A percentile compares a stretch with the other conserved stretches of the same genome.
phyloP scores from a whole-genome alignment of 2,113 vertebrate genomes.

The Perognathus longimembris region DNA sequence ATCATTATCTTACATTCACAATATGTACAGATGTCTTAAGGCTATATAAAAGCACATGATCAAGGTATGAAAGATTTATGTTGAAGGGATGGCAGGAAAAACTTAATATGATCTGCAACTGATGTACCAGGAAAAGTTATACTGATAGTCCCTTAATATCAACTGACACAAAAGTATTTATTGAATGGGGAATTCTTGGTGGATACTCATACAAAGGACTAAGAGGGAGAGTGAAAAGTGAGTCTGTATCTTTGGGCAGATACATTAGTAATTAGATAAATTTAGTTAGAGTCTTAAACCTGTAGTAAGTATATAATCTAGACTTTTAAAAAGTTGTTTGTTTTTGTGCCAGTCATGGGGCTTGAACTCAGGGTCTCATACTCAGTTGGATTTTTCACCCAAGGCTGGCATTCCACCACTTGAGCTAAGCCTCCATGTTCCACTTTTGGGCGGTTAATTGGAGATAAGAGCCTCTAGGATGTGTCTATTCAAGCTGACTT shows the following conservation, averaged over 20 bases:
- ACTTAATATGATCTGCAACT: not conserved
- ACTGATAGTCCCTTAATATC: not conserved
- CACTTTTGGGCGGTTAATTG: too few species aligned
- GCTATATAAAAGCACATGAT: not conserved
- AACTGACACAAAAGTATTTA: not conserved
- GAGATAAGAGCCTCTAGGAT: too few species aligned
- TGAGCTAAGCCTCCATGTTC: too few species aligned
- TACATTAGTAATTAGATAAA: constrained; percentile 11
- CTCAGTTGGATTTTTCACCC: too few species aligned
- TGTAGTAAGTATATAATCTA: not conserved
- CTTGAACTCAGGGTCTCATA: too few species aligned
- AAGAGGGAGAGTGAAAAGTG: not conserved
- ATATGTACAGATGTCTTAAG: not conserved
- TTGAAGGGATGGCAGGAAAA: not conserved
- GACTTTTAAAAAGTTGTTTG: not conserved
- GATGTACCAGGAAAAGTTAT: not conserved
- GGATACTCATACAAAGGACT: not conserved
- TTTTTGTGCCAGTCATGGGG: too few species aligned
- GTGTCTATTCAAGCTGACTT: too few species aligned
- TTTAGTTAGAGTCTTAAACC: not conserved
- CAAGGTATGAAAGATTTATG: not conserved
- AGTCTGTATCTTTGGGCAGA: not conserved
- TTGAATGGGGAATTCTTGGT: constrained; percentile 13
- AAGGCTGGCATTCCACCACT: too few species aligned
- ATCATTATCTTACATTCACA: not conserved